These are phyloP conservation scores for Apodemus sylvaticus DNA, from an alignment of 2,113 vertebrate genomes.

Conservation along the genomic window DNA sequence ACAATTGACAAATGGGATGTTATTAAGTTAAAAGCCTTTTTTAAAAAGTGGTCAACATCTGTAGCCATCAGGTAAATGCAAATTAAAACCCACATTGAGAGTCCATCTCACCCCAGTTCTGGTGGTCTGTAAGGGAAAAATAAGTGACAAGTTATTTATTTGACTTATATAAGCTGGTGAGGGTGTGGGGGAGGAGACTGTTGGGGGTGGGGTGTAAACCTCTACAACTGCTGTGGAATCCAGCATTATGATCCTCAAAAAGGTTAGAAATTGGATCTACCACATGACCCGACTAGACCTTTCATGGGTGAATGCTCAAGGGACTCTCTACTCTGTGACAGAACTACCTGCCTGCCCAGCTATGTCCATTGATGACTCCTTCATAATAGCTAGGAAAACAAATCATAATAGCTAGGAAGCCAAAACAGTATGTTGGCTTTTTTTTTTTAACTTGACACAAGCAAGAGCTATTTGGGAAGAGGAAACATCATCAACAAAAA, in stretches of 20 bases:
- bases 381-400: neutral
- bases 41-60: neutral
- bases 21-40: neutral
- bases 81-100: neutral
- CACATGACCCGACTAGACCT: neutral
- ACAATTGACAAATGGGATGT: neutral
- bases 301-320: neutral
- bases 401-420: neutral
- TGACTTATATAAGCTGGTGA: no score
- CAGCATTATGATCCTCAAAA: neutral
- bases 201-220: neutral
- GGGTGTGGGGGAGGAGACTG: neutral
- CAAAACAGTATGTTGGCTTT: neutral
- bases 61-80: neutral
- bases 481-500: neutral
- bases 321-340: neutral
- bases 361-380: neutral
- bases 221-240: neutral
- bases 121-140: neutral
- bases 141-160: neutral
- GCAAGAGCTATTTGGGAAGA: neutral
- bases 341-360: neutral
- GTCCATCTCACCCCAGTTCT: neutral
- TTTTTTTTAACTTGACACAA: neutral
- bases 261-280: neutral